Base-by-base conservation (phyloP, 2,797 vertebrate species). In the Salarias fasciatus region DNA sequence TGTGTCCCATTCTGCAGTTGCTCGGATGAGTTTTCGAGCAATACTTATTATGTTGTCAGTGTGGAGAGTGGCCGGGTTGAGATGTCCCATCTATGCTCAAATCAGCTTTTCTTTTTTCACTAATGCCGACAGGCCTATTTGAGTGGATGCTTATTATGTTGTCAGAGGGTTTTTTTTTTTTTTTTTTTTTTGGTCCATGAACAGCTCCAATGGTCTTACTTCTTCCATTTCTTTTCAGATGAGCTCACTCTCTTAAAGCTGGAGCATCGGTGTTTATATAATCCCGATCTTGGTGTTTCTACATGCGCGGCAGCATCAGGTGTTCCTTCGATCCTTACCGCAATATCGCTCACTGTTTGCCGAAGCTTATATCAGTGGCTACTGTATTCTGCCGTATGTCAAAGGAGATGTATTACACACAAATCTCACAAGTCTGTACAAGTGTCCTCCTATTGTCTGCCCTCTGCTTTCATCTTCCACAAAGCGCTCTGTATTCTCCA, bases 61-160 rank as follows among this genome's bases (percentile, higher is more conserved):
- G 41, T 63, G 60, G 59, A 62, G 55, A 18, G 60, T 28, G 67
- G 68, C 62, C n/a, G 58, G 53, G 75, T 63, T 63, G 63, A 79
- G 45, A 63, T 38, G 65, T 72, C 53, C 68, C 74, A 66, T 79
- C 73, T 33, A 42, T 41, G 63, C 15, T 63, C 62, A 66, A 63
- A 80, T 79, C 69, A 57, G 71, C 65, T 77, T 73, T n/a, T 76
- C 69, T 71, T 42, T 45, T 40, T 58, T 67, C 35, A 18, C 53
- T 49, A 51, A 69, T 65, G 72, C 60, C 68, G 63, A 83, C 72
- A 63, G 18, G 70, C 58, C 52, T 1, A 1, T 62, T 49, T 65
- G 62, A 85, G 64, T 42, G 69, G 75, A 68, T 85, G 29, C 82
- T 86, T 72, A 85, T 85, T 85, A 86, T 53, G 58, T 70, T 82